Base-by-base conservation (phyloP, 2,113 vertebrate species). In the Alligator sinensis region DNA sequence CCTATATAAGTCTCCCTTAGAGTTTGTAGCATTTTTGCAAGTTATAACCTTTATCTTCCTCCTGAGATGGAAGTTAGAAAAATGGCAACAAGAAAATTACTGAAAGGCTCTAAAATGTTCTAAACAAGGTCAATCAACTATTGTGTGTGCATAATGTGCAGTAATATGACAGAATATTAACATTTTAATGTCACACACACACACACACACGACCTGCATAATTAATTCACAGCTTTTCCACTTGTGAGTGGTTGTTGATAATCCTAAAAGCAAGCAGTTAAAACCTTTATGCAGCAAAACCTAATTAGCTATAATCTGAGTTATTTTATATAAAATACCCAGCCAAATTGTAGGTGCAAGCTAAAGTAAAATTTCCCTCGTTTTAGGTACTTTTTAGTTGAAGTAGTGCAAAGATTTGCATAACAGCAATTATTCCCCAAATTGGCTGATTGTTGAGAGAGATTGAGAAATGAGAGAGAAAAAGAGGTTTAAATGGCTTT, bases 341-440 rank as follows among this genome's bases (percentile, higher is more conserved):
- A 60, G 82, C 60, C 27, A 60, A 85, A 12, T 66, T 47, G 77
- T 47, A 80, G 58, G 81, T 86, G 63, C 74, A 8, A 81, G 61
- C 66, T 82, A 86, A 93, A 81, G 61, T 76, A 47, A 82, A 87
- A 38, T 79, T 89, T 92, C 74, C 60, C 80, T 94, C 83, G 68
- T 91, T 94, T 96, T 93, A 95, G 92, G 82, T 88, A 78, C 74
- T 93, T 93, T 90, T 88, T 59, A 91, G 77, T 34, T 95, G 86
- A 95, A 92, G 80, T 66, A 83, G 64, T 93, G 87, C 93, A 78
- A 85, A 13, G 3, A 94, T 27, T 95, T 93, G 89, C 90, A 76
- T 96, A 95, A 94, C 87, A 96, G 87, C 85, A 93, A 54, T 60
- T 90, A 95, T 94, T 95, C 87, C 94, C 90, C 66, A 94, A 95